Conservation (phyloP, 2,888 invertebrate genomes). For the Parasteatoda lunata region DNA sequence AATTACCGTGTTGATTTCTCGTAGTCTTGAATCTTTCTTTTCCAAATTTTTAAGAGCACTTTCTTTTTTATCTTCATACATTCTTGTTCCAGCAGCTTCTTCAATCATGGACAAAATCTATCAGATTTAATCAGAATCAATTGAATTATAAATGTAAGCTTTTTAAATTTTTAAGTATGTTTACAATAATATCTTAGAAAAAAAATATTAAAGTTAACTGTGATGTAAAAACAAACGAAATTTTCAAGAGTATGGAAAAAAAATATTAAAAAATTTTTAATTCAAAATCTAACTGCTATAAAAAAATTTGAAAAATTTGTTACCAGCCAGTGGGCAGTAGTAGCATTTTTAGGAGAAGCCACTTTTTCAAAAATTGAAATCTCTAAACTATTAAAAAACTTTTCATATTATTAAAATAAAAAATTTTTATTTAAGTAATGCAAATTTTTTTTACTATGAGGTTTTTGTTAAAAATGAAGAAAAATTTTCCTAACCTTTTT, state of each 20-base stretch:
- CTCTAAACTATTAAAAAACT: too few species aligned
- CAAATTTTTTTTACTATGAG: too few species aligned
- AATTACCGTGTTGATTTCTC: conserved; percentile 86
- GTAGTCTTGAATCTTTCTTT: conserved; percentile 92
- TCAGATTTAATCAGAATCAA: conserved; percentile 17
- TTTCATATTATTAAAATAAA: too few species aligned
- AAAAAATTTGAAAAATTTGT: too few species aligned
- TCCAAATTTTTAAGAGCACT: conserved; percentile 89
- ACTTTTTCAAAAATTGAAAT: too few species aligned
- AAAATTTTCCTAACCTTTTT: too few species aligned
- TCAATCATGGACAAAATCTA: conserved; percentile 97
- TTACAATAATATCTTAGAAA: neutral
- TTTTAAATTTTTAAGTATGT: neutral
- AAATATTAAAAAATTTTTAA: neutral
- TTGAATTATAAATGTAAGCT: neutral
- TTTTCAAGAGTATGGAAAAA: conserved; percentile 2
- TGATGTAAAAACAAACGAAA: neutral
- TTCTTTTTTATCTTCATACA: conserved; percentile 96
- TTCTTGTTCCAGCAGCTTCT: conserved; percentile 97
- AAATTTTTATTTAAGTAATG: too few species aligned
- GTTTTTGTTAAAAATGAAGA: too few species aligned
- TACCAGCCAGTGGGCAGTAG: too few species aligned
- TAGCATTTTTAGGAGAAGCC: too few species aligned
- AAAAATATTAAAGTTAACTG: neutral
- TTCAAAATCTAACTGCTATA: neutral